phyloP scores from a whole-genome alignment of 2,113 vertebrate genomes.

The Scophthalmus maximus region DNA sequence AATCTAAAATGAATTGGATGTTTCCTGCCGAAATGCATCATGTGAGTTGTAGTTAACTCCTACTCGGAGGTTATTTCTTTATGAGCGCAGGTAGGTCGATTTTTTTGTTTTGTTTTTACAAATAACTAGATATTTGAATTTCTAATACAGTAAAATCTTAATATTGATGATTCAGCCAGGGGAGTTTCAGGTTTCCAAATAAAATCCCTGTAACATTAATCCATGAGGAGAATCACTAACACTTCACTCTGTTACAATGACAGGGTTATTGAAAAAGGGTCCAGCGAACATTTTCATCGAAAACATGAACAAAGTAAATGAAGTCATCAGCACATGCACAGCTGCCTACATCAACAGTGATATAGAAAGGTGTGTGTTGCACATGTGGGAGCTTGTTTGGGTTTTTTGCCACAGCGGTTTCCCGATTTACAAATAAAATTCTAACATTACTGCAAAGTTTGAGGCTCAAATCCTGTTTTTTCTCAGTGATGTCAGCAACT shows the following conservation, averaged over 20 bases:
- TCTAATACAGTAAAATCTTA: too few species aligned
- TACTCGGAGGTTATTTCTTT: too few species aligned
- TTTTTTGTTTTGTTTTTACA: too few species aligned
- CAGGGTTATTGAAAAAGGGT: background rate
- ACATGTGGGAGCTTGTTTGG: slow-evolving; percentile 42
- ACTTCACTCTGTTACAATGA: background rate
- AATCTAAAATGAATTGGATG: too few species aligned
- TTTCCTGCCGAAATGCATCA: too few species aligned
- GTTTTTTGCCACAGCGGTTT: slow-evolving; percentile 9
- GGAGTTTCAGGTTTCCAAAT: background rate
- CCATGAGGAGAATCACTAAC: too few species aligned
- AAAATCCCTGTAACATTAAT: background rate
- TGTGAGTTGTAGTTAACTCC: too few species aligned
- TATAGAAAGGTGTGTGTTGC: slow-evolving; percentile 29
- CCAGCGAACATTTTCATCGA: background rate
- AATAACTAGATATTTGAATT: too few species aligned
- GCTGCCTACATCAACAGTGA: slow-evolving; percentile 15
- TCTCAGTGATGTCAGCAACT: background rate
- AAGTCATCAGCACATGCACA: slow-evolving; percentile 6
- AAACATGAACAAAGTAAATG: slow-evolving; percentile 1
- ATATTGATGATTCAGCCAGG: background rate
- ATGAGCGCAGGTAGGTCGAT: too few species aligned
- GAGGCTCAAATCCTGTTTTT: background rate
- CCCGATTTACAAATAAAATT: background rate
- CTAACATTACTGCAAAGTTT: slow-evolving; percentile 1